A percentile compares a stretch with the other conserved stretches of the same genome.
These are phyloP conservation scores for Oryzias javanicus DNA, from an alignment of 2,113 vertebrate species.

Conservation along the genomic window DNA sequence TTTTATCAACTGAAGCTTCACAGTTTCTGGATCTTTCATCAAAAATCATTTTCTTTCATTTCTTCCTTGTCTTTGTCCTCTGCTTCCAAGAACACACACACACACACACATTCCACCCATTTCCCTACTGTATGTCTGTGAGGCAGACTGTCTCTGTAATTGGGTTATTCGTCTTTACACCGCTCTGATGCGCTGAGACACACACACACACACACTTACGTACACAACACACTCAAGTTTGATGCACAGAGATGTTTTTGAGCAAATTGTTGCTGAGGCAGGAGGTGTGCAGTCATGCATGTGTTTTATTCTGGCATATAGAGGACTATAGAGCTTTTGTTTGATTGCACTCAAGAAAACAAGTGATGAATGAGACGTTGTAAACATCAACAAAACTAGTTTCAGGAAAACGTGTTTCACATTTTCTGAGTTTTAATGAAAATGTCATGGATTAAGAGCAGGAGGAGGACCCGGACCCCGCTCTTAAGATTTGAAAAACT, in stretches of 20 bases:
- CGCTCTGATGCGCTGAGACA: slow-evolving; percentile 71
- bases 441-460: too few species aligned
- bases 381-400: background rate
- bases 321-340: slow-evolving; percentile 9
- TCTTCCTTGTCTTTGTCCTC: slow-evolving; percentile 50
- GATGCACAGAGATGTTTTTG: slow-evolving; percentile 54
- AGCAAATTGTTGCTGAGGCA: slow-evolving; percentile 65
- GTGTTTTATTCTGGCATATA: slow-evolving; percentile 38
- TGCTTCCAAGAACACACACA: slow-evolving; percentile 11
- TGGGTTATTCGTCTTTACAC: slow-evolving; percentile 74
- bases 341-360: slow-evolving; percentile 22
- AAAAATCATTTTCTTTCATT: slow-evolving; percentile 53
- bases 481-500: too few species aligned
- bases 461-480: too few species aligned
- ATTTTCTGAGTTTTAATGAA: too few species aligned
- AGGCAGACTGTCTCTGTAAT: slow-evolving; percentile 74
- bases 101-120: slow-evolving; percentile 15
- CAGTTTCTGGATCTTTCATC: slow-evolving; percentile 43
- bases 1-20: slow-evolving; percentile 15
- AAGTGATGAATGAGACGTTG: slow-evolving; percentile 24
- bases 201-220: slow-evolving; percentile 24
- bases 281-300: slow-evolving; percentile 49
- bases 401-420: too few species aligned
- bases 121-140: slow-evolving; percentile 66
- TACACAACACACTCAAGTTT: slow-evolving; percentile 34